These are phyloP conservation scores for Bufo gargarizans DNA, from an alignment of 2,113 vertebrate species.

Conservation along the genomic window DNA sequence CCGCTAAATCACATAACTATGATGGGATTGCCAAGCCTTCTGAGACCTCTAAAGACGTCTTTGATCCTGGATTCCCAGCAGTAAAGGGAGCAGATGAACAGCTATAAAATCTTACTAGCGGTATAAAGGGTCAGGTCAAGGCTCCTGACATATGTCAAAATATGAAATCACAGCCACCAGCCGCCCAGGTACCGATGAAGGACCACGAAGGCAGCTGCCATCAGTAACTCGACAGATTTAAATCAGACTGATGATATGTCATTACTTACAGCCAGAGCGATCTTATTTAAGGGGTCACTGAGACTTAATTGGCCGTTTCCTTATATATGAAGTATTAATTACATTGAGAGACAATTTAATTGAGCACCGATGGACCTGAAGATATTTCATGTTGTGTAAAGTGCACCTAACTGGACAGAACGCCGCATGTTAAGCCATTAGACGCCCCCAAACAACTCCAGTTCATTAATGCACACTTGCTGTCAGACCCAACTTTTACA, in stretches of 20 bases:
- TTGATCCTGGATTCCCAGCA: slow-evolving; percentile 7
- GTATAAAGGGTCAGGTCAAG: slow-evolving; percentile 17
- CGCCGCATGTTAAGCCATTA: neutral
- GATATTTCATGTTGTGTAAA: neutral
- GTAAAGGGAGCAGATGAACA: neutral
- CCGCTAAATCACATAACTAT: neutral
- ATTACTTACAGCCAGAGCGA: neutral
- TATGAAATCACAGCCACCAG: neutral
- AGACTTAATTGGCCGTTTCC: neutral
- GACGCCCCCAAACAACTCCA: neutral
- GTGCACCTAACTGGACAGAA: neutral
- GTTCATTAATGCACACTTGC: neutral
- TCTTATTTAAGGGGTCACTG: neutral
- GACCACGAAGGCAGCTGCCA: neutral
- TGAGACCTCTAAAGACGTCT: slow-evolving; percentile 20
- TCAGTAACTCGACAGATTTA: neutral
- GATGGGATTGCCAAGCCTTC: neutral
- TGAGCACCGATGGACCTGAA: neutral
- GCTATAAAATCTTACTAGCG: slow-evolving; percentile 20
- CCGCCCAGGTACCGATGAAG: neutral
- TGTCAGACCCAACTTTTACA: neutral
- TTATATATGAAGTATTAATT: neutral
- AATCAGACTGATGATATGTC: neutral
- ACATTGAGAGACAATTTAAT: neutral
- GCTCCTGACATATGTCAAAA: slow-evolving; percentile 11